Percentiles rank a stretch among this genome's conserved stretches.
These are phyloP conservation scores for Perodicticus potto DNA, from an alignment of 2,797 vertebrate species.

Conservation along the genomic window DNA sequence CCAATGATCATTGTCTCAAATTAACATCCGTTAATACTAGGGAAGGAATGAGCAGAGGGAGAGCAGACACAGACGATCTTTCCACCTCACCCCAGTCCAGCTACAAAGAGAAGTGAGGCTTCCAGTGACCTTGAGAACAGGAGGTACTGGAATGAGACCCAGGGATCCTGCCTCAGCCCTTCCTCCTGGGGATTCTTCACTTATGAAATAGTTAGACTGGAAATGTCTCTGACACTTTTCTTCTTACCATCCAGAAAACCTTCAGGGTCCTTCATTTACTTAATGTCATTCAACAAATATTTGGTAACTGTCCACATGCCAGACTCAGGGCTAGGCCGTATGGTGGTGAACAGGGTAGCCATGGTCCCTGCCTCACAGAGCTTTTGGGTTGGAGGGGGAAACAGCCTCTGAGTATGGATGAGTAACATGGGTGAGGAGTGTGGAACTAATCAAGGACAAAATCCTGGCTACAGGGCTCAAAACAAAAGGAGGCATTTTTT, in stretches of 20 bases:
- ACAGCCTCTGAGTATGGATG: not conserved
- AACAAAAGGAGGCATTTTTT: not conserved
- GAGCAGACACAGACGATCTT: rapidly evolving
- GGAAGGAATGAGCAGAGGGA: not conserved
- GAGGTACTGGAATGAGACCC: rapidly evolving
- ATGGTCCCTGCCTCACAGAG: not conserved
- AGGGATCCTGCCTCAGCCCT: not conserved
- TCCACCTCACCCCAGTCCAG: not conserved
- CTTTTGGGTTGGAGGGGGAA: not conserved
- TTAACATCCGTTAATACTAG: not conserved
- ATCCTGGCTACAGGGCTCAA: not conserved
- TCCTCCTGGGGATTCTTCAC: not conserved
- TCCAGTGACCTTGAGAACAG: rapidly evolving
- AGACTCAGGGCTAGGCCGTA: not conserved
- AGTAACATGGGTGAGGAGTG: rapidly evolving
- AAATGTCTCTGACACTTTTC: not conserved
- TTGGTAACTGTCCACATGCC: not conserved
- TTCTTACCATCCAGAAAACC: not conserved
- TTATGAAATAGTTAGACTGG: not conserved
- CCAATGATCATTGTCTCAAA: not conserved
- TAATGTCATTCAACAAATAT: not conserved
- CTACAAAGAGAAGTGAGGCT: not conserved
- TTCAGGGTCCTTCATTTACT: not conserved
- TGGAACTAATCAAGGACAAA: too few species aligned
- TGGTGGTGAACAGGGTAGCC: rapidly evolving